phyloP scores from a whole-genome alignment of 2,888 invertebrate genomes.

The Conomelus anceps region DNA sequence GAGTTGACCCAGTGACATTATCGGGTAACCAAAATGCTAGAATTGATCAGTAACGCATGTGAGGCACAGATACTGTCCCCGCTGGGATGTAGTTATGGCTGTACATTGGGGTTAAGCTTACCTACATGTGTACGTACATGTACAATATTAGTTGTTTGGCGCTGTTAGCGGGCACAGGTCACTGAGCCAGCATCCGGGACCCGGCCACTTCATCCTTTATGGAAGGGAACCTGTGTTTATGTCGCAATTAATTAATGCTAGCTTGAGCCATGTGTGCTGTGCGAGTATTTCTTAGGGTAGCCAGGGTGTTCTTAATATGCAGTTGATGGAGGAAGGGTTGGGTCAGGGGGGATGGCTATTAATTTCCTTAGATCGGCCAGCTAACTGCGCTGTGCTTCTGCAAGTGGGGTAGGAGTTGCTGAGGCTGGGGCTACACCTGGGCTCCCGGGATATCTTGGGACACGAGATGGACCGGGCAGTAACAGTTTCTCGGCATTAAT shows the following conservation, averaged over 20 bases:
- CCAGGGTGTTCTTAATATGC: neutral
- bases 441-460: neutral
- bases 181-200: neutral
- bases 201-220: neutral
- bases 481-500: neutral
- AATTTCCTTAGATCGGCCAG: neutral
- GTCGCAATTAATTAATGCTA: neutral
- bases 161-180: neutral
- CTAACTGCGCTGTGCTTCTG: neutral
- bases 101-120: neutral
- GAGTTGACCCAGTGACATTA: neutral
- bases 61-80: neutral
- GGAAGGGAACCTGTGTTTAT: neutral
- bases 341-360: neutral
- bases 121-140: neutral
- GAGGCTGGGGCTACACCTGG: neutral
- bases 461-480: neutral
- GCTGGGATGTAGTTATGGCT: neutral
- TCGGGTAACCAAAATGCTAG: neutral
- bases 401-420: neutral
- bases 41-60: neutral
- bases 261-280: neutral
- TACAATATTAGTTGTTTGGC: neutral
- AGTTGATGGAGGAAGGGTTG: neutral
- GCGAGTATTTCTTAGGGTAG: neutral